Conservation (phyloP, 2,797 vertebrate genomes). For the Coluber constrictor region DNA sequence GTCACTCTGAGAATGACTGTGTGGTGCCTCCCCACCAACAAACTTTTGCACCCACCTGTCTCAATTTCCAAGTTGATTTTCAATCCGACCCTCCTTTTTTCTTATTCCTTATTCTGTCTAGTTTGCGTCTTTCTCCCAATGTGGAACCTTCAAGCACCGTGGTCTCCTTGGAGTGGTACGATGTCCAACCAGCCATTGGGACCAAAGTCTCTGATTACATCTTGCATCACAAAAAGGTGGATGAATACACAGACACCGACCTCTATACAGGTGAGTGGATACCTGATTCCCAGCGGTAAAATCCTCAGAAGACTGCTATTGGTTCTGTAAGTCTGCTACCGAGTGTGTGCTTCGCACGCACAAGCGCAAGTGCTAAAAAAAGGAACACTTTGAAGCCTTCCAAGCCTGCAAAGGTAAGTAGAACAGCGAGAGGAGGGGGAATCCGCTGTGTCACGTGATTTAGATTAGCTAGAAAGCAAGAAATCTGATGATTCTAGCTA, state of each 20-base stretch:
- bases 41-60: too few species aligned
- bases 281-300: too few species aligned
- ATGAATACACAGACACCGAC: conserved; percentile 91
- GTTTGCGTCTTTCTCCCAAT: conserved; percentile 84
- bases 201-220: conserved; percentile 94
- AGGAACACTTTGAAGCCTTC: too few species aligned
- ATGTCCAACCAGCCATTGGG: conserved; percentile 92
- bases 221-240: conserved; percentile 95
- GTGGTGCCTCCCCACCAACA: neutral
- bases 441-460: too few species aligned
- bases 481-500: too few species aligned
- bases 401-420: too few species aligned
- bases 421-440: too few species aligned
- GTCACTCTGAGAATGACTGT: rapidly evolving
- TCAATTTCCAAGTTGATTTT: neutral
- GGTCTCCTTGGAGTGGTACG: conserved; percentile 93
- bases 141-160: conserved; percentile 95
- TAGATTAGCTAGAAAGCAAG: too few species aligned
- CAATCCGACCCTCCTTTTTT: neutral
- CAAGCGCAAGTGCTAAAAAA: too few species aligned
- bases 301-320: too few species aligned
- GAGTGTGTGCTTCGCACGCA: too few species aligned
- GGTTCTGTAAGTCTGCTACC: too few species aligned
- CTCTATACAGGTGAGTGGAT: conserved; percentile 87
- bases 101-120: conserved; percentile 49